Base-by-base conservation (phyloP, 2,797 vertebrate genomes). In the Pangasius larnaudii region DNA sequence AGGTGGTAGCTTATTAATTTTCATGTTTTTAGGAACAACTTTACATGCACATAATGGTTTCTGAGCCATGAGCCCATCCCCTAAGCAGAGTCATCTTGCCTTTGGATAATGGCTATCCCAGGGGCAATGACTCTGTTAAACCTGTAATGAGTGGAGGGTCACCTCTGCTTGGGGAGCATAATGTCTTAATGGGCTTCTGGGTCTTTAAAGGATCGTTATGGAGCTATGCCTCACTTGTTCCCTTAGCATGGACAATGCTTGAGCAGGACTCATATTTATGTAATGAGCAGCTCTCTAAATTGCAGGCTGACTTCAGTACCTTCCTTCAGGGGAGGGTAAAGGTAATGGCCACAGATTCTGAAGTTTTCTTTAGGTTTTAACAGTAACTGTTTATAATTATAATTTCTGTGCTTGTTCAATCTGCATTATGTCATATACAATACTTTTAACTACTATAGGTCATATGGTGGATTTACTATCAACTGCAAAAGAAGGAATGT, bases 171-270 rank as follows among this genome's bases (percentile, higher is more conserved):
- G 33, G 83, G 85, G 84, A 90, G 86, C 88, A 77, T 89, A 89
- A 69, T 78, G 61, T 89, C 88, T 89, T 91, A 92, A 92, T 92
- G 88, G 87, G 86, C 71, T n/a, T 88, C 75, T 67, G 75, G 89
- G 88, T 92, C 87, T 91, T 92, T 92, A 92, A 90, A 92, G 85
- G 82, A 77, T 91, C 90, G 69, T 91, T 91, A 91, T 81, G 24
- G 85, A 89, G 91, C 89, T 88, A 90, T 90, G 91, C 89, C 87
- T 89, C 89, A 88, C 86, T 91, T 88, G 90, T 90, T 83, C 84
- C 91, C 89, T 87, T 84, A 53, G 78, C 72, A 81, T 90, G 88
- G 88, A 86, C 88, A 90, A 88, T 77, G 77, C 86, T 80, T 58
- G 49, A 85, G 77, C 63, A 71, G 78, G 67, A 91, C 89, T 78